phyloP scores from a whole-genome alignment of 2,888 invertebrate genomes.

The Mesorhabditis belari region DNA sequence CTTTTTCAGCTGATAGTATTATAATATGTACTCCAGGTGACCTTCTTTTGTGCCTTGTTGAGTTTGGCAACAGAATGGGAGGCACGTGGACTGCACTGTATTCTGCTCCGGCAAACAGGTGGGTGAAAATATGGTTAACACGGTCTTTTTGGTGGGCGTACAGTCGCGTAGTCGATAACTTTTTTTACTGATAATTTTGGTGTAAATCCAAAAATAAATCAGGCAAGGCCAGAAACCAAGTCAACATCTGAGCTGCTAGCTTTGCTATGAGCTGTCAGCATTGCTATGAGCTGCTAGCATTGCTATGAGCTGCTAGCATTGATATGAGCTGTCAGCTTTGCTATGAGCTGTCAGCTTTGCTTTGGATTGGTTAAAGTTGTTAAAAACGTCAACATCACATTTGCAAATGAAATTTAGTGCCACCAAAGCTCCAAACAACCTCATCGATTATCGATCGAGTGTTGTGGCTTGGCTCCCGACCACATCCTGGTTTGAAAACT shows the following conservation, averaged over 20 bases:
- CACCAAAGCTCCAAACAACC: conserved; percentile 15
- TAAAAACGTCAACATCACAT: too few species aligned
- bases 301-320: too few species aligned
- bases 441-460: conserved; percentile 13
- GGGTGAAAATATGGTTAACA: neutral
- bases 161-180: conserved; percentile 1
- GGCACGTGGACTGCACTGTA: conserved; percentile 30
- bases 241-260: too few species aligned
- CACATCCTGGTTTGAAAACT: conserved; percentile 10
- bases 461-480: conserved; percentile 31
- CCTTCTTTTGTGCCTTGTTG: conserved; percentile 44
- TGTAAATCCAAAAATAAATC: neutral
- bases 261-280: too few species aligned
- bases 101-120: conserved; percentile 25
- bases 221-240: too few species aligned
- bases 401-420: neutral
- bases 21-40: too few species aligned
- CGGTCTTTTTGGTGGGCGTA: neutral
- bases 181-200: neutral
- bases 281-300: too few species aligned
- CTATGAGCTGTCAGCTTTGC: too few species aligned
- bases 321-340: too few species aligned
- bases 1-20: too few species aligned
- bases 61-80: conserved; percentile 31
- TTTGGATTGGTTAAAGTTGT: too few species aligned